Percentiles rank a stretch among this genome's conserved stretches.
phyloP scores from a whole-genome alignment of 2,797 vertebrate genomes.

The Phylloscopus collybita region DNA sequence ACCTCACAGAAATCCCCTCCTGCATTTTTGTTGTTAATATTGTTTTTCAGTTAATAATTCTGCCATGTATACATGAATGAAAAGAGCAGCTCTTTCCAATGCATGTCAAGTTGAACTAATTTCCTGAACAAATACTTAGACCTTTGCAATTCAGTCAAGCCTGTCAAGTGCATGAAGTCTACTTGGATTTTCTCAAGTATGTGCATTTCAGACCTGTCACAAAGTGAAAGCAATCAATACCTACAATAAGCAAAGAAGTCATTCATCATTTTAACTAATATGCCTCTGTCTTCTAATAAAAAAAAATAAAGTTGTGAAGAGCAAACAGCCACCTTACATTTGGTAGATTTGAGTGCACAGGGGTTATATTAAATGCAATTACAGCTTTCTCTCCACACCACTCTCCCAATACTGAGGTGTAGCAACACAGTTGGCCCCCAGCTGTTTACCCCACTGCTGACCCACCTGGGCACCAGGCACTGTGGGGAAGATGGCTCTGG shows the following conservation, averaged over 20 bases:
- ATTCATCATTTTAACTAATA: not conserved
- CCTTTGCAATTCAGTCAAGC: not conserved
- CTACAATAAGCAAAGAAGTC: not conserved
- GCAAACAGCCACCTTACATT: not conserved
- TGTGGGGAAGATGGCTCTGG: not conserved
- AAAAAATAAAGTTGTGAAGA: not conserved
- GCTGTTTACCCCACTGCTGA: not conserved
- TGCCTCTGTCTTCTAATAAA: not conserved
- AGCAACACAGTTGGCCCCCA: not conserved
- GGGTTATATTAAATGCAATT: not conserved
- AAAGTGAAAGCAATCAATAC: slow-evolving; percentile 3
- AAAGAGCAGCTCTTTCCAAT: not conserved
- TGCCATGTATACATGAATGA: not conserved
- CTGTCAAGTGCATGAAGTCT: not conserved
- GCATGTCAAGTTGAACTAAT: not conserved
- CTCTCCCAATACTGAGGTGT: not conserved
- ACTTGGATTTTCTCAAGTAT: not conserved
- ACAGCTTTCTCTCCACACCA: not conserved
- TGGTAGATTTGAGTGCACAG: not conserved
- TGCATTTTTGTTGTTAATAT: not conserved
- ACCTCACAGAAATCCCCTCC: not conserved
- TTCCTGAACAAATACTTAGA: slow-evolving; percentile 28
- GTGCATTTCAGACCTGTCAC: not conserved
- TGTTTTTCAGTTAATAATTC: slow-evolving; percentile 3
- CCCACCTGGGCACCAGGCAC: fast-evolving